phyloP scores from a whole-genome alignment of 2,113 vertebrate genomes.

The Poeciliopsis turrubarensis region DNA sequence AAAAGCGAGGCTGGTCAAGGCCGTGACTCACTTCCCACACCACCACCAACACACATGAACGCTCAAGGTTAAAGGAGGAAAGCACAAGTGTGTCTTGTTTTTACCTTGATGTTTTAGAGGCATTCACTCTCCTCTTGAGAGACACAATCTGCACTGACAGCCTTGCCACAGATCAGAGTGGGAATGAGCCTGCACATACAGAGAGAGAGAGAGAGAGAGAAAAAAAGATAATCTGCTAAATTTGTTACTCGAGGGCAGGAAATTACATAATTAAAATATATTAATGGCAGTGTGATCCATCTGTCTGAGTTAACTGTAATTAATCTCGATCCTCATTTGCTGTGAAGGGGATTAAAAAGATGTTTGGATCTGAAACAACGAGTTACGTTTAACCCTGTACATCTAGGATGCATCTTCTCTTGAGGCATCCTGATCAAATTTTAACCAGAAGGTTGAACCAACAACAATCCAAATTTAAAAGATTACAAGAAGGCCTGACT shows the following conservation, averaged over 20 bases:
- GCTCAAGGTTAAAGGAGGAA: slow-evolving; percentile 26
- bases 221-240: not conserved
- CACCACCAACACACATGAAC: not conserved
- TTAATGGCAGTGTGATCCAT: not conserved
- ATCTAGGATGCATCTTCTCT: not conserved
- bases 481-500: not conserved
- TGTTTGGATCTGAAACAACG: slow-evolving; percentile 2
- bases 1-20: slow-evolving; percentile 29
- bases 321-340: not conserved
- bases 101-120: slow-evolving; percentile 74
- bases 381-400: not conserved
- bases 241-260: not conserved
- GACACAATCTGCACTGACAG: slow-evolving; percentile 48
- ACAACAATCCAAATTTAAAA: not conserved
- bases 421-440: too few species aligned
- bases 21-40: slow-evolving; percentile 34
- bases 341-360: slow-evolving; percentile 2
- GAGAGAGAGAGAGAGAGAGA: too few species aligned
- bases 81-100: slow-evolving; percentile 21
- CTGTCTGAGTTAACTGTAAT: not conserved
- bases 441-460: too few species aligned
- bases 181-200: slow-evolving; percentile 30
- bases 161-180: slow-evolving; percentile 46
- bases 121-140: slow-evolving; percentile 74
- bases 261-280: slow-evolving; percentile 13